Base-by-base conservation (phyloP, 2,113 vertebrate genomes). In the Pavo muticus region DNA sequence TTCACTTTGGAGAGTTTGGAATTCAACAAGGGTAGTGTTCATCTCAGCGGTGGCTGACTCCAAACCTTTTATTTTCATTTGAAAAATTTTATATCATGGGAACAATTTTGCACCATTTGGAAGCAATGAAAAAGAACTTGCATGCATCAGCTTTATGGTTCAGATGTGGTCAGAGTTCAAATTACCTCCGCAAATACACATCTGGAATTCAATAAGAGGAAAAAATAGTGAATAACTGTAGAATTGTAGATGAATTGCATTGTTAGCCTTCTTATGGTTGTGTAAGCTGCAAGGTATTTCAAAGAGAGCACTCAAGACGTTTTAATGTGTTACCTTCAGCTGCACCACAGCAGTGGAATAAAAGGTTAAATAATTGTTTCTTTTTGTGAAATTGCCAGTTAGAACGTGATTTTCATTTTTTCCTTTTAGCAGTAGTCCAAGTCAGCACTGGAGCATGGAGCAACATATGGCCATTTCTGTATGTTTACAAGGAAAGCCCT, bases 391-490 rank as follows among this genome's bases (percentile, higher is more conserved):
- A 87, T 39, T 37, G 89, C 39, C 48, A 27, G 19, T 52, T 78
- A 39, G 37, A 83, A 69, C 6, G 23, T 11, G 21, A 63, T 48
- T 86, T 61, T 64, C 20, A 57, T 85, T 39, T 64, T 76, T 78
- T 80, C 84, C 30, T 85, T 88, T 80, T 63, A 61, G 74, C 13
- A 32, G 60, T 57, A 83, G 44, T 83, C 61, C 52, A 56, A 88
- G 37, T 79, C 64, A 91, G 42, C 44, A 59, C 2, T 21, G 50
- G 54, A 87, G 19, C 30, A 52, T 23, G 59, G 44, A 88, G 79
- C 81, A 94, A 86, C 95, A 95, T 94, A 97, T 95, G 93, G 94
- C 37, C 79, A 89, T 86, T 95, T 88, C 75, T 93, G 69, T 44
- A 80, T 96, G 95, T 82, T 95, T 95, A 95, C 88, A 92, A 92